Conservation (phyloP, 1,140 invertebrate species). For the Rhopalosiphum maidis region DNA sequence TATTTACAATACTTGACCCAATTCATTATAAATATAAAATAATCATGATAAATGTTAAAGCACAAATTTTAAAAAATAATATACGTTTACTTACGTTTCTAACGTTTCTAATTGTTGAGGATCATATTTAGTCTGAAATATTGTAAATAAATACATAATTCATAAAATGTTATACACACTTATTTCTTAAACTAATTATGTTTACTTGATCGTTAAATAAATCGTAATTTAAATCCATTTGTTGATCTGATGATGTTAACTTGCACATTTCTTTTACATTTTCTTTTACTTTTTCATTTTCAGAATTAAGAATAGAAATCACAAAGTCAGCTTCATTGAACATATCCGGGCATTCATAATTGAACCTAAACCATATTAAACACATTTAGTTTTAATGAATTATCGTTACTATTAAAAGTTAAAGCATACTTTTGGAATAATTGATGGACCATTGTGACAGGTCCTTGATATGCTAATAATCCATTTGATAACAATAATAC, state of each 20-base stretch:
- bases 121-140: conserved; percentile 12
- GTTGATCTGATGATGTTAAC: not conserved
- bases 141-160: not conserved
- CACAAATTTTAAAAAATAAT: not conserved
- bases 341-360: conserved; percentile 5
- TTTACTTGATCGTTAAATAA: conserved; percentile 21
- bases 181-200: not conserved
- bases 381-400: not conserved
- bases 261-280: conserved; percentile 38
- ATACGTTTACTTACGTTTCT: conserved; percentile 9
- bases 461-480: not conserved
- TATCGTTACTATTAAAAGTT: not conserved
- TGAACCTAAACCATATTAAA: not conserved
- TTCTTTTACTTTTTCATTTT: not conserved
- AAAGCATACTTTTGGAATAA: not conserved
- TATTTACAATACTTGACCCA: not conserved
- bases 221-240: not conserved
- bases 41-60: not conserved
- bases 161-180: not conserved
- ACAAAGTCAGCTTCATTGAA: conserved; percentile 34
- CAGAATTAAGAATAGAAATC: conserved; percentile 32
- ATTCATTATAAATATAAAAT: not conserved
- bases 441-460: not conserved
- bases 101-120: not conserved
- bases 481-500: conserved; percentile 67